These are phyloP conservation scores for Drosophila planitibia DNA, from an alignment of 2,888 invertebrate species.

Conservation along the genomic window DNA sequence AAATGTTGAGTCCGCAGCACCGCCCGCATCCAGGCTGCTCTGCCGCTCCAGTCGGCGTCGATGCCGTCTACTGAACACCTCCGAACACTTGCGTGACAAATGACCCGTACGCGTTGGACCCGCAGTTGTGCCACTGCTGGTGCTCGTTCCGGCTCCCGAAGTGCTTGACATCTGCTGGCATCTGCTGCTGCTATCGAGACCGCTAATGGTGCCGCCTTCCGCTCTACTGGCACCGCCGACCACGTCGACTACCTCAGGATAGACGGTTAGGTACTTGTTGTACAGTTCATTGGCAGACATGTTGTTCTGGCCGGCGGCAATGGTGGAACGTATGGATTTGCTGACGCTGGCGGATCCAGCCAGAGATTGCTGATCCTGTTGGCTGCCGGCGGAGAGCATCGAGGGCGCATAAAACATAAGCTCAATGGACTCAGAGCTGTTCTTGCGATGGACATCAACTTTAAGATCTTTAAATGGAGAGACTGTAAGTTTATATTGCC, in stretches of 20 bases:
- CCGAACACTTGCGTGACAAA: conserved; percentile 77
- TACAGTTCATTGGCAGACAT: conserved; percentile 60
- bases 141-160: not conserved
- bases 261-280: conserved; percentile 83
- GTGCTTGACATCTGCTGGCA: not conserved
- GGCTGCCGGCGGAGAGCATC: conserved; percentile 76
- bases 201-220: conserved; percentile 37
- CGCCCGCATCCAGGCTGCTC: conserved; percentile 81
- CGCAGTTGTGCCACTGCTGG: conserved; percentile 5
- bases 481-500: not conserved
- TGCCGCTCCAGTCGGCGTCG: conserved; percentile 82
- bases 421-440: conserved; percentile 94
- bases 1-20: conserved; percentile 67
- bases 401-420: conserved; percentile 87
- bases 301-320: conserved; percentile 32
- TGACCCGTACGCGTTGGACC: conserved; percentile 66
- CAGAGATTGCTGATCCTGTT: conserved; percentile 83
- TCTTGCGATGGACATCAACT: conserved; percentile 96
- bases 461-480: conserved; percentile 89
- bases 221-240: conserved; percentile 41
- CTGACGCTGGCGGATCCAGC: conserved; percentile 75
- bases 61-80: conserved; percentile 79
- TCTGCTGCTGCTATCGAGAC: conserved; percentile 24
- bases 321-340: conserved; percentile 75
- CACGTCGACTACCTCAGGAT: conserved; percentile 73